Percentiles rank a stretch among this genome's conserved stretches.
phyloP scores from a whole-genome alignment of 2,113 vertebrate species.

The Caranx ignobilis region DNA sequence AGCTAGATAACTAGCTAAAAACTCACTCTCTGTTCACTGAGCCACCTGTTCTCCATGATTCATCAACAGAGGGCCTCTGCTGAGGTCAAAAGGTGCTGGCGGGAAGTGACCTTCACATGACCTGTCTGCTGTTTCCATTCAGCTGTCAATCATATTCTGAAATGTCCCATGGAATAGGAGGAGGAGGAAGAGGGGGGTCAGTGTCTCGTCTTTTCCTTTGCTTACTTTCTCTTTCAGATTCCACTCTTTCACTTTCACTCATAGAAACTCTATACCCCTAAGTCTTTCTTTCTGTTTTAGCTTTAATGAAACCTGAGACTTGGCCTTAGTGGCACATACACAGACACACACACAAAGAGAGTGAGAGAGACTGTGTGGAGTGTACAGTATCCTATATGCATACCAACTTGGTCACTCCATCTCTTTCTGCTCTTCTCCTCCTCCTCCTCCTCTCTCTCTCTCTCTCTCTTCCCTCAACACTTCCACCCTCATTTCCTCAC shows the following conservation, averaged over 20 bases:
- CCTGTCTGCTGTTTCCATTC: too few species aligned
- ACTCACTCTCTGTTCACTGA: too few species aligned
- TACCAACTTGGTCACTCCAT: constrained; percentile 49
- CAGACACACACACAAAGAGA: constrained; percentile 20
- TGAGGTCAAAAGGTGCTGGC: too few species aligned
- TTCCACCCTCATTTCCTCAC: constrained; percentile 54
- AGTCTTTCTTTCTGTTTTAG: constrained; percentile 17
- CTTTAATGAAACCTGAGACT: constrained; percentile 43
- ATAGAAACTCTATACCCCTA: too few species aligned
- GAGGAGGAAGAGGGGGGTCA: too few species aligned
- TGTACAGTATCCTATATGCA: not conserved
- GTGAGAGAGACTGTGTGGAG: not conserved
- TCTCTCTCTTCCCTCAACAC: constrained; percentile 29
- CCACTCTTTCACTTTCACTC: too few species aligned
- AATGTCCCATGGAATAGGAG: too few species aligned
- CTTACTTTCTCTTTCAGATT: not conserved
- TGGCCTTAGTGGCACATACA: constrained; percentile 23
- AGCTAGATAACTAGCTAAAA: too few species aligned
- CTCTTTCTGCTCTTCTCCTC: not conserved
- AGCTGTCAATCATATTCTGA: too few species aligned
- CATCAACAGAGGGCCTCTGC: too few species aligned
- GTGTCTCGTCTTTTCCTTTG: not conserved
- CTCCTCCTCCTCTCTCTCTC: not conserved
- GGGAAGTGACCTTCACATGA: too few species aligned
- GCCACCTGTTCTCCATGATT: too few species aligned